phyloP scores from a whole-genome alignment of 2,888 invertebrate species.

The Scaptomyza tumidula region DNA sequence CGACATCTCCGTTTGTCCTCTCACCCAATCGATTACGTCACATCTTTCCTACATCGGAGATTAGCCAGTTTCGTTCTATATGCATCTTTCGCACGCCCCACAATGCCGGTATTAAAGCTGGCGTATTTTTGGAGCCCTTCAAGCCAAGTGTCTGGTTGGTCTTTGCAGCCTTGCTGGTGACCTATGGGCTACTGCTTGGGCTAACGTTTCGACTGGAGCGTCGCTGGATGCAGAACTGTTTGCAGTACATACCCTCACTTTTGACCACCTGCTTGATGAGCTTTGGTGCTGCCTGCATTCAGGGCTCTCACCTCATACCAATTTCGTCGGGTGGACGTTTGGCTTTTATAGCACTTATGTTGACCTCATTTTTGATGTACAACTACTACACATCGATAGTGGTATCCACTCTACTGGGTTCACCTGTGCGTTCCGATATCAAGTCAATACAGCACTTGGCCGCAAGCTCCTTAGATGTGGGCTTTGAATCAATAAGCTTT shows the following conservation, averaged over 20 bases:
- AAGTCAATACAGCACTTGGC: slow-evolving; percentile 85
- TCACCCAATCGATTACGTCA: slow-evolving; percentile 56
- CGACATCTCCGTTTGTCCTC: slow-evolving; percentile 57
- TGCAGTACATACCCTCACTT: slow-evolving; percentile 77
- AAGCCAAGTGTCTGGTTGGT: slow-evolving; percentile 86
- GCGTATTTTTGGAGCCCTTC: slow-evolving; percentile 87
- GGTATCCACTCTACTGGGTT: slow-evolving; percentile 87
- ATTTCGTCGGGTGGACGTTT: slow-evolving; percentile 84
- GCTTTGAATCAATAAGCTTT: slow-evolving; percentile 85
- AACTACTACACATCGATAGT: slow-evolving; percentile 88
- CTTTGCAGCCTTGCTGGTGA: slow-evolving; percentile 81
- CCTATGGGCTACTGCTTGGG: slow-evolving; percentile 82
- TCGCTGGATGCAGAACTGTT: slow-evolving; percentile 47
- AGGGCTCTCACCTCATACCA: slow-evolving; percentile 85
- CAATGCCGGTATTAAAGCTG: slow-evolving; percentile 86
- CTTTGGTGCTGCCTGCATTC: slow-evolving; percentile 85
- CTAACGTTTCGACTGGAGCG: slow-evolving; percentile 79
- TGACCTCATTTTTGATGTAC: slow-evolving; percentile 85
- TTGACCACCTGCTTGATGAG: slow-evolving; percentile 83
- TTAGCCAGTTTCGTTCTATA: slow-evolving; percentile 81
- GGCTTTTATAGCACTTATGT: slow-evolving; percentile 74
- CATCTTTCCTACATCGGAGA: slow-evolving; percentile 50
- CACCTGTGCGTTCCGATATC: slow-evolving; percentile 85
- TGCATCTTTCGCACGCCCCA: slow-evolving; percentile 87
- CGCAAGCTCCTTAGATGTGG: slow-evolving; percentile 86